These are phyloP conservation scores for Poicephalus gulielmi DNA, from an alignment of 2,113 vertebrate species.

Conservation along the genomic window DNA sequence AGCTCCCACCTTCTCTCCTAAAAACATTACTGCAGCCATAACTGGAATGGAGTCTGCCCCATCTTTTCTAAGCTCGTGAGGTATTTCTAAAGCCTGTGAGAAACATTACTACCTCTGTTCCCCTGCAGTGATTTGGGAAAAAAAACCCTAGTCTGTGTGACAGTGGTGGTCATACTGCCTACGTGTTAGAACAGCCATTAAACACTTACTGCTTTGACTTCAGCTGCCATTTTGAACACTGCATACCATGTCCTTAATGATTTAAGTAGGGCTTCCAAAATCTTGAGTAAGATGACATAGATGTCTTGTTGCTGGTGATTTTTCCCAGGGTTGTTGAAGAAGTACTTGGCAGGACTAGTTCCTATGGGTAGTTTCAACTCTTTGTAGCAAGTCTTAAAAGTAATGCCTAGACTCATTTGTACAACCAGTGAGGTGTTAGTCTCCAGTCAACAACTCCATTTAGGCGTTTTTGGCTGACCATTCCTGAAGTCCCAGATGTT, in stretches of 20 bases:
- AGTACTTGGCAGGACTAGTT: neutral
- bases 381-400: neutral
- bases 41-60: neutral
- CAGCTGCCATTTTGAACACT: neutral
- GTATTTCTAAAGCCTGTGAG: neutral
- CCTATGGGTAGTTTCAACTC: neutral
- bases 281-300: neutral
- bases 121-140: neutral
- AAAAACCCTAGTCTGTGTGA: neutral
- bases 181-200: neutral
- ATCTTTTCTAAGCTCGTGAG: neutral
- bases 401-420: neutral
- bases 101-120: neutral
- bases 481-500: neutral
- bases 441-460: neutral
- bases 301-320: neutral
- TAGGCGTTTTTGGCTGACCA: neutral
- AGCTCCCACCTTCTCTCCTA: neutral
- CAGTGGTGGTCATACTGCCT: accelerated
- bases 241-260: neutral
- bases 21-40: neutral
- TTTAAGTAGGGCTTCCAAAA: neutral
- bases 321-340: neutral
- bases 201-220: neutral
- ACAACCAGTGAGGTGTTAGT: neutral